phyloP scores from a whole-genome alignment of 2,113 vertebrate species.

The Dicrurus megarhynchus region DNA sequence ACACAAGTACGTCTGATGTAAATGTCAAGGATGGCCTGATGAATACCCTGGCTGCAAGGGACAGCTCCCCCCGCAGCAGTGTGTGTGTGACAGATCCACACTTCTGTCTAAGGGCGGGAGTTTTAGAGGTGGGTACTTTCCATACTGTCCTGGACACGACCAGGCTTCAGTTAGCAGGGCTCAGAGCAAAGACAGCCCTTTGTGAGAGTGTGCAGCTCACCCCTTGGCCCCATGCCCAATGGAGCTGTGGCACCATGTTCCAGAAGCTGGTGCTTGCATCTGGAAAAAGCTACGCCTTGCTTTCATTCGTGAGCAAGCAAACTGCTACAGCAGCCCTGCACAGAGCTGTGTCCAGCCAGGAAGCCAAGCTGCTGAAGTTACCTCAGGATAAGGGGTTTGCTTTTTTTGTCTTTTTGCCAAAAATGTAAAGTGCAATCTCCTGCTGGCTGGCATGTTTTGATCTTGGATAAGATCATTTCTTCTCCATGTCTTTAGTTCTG shows the following conservation, averaged over 20 bases:
- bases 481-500: background rate
- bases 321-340: background rate
- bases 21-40: background rate
- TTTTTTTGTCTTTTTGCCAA: background rate
- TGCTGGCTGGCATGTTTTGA: background rate
- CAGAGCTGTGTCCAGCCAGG: background rate
- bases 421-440: background rate
- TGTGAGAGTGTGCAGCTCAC: background rate
- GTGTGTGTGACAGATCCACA: background rate
- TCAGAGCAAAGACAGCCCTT: background rate
- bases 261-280: background rate
- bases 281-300: background rate
- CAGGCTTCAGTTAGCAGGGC: background rate
- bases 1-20: fast-evolving
- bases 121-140: fast-evolving
- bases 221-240: background rate
- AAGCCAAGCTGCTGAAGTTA: background rate
- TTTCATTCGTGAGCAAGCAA: fast-evolving
- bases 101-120: fast-evolving
- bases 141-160: fast-evolving
- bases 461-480: background rate
- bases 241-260: background rate
- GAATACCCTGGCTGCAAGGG: background rate
- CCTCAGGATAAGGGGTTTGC: background rate
- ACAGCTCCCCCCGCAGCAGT: background rate